Conservation (phyloP, 2,797 vertebrate genomes). For the Ciconia nigra region DNA sequence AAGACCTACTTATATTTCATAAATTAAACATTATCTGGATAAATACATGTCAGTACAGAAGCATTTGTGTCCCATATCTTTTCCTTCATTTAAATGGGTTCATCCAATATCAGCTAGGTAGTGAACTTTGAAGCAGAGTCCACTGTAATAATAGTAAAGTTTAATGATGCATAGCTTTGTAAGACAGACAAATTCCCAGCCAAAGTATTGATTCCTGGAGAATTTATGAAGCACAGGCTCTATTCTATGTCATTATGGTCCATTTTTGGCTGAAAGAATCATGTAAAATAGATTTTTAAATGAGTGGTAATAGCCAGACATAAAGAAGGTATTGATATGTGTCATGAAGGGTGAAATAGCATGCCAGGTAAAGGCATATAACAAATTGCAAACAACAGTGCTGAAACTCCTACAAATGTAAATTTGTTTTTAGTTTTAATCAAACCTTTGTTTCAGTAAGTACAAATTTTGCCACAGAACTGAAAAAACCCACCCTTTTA, state of each 20-base stretch:
- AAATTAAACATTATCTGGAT: conserved; percentile 62
- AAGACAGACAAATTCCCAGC: conserved; percentile 84
- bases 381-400: conserved; percentile 75
- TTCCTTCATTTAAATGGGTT: conserved; percentile 63
- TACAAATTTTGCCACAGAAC: conserved; percentile 24
- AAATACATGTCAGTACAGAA: conserved; percentile 33
- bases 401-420: conserved; percentile 69
- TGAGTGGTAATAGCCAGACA: conserved; percentile 83
- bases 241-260: conserved; percentile 80
- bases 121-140: conserved; percentile 80
- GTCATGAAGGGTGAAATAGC: conserved; percentile 82
- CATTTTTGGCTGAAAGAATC: conserved; percentile 82
- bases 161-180: conserved; percentile 82
- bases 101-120: conserved; percentile 70
- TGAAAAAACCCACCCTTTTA: not conserved
- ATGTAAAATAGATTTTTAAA: conserved; percentile 89
- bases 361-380: conserved; percentile 77
- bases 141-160: conserved; percentile 82
- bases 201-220: conserved; percentile 83
- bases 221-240: conserved; percentile 81
- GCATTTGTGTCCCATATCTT: conserved; percentile 52
- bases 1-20: conserved; percentile 62
- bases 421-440: conserved; percentile 76
- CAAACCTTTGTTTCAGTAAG: conserved; percentile 61
- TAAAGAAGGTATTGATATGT: conserved; percentile 84